phyloP scores from a whole-genome alignment of 1,140 invertebrate species.

The Drosophila pallidifrons region DNA sequence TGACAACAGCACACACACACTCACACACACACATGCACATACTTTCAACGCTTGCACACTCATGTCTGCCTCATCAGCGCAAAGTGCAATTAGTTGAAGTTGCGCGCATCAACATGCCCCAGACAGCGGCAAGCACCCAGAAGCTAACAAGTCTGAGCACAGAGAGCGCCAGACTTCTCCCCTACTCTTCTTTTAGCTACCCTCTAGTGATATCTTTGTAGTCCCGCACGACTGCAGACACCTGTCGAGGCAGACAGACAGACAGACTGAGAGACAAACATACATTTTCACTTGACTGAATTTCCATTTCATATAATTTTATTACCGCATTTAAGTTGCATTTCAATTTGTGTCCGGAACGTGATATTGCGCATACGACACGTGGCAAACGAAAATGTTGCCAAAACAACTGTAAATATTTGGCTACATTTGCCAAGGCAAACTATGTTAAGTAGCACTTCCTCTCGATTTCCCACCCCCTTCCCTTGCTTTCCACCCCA shows the following conservation, averaged over 20 bases:
- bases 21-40: conserved; percentile 9
- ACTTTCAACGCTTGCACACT: conserved; percentile 26
- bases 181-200: background rate
- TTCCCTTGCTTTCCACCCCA: background rate
- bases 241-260: conserved; percentile 45
- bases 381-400: conserved; percentile 26
- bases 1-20: conserved; percentile 34
- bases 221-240: conserved; percentile 53
- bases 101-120: conserved; percentile 72
- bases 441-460: conserved; percentile 62
- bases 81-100: conserved; percentile 83
- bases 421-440: conserved; percentile 53
- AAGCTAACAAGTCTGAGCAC: conserved; percentile 74
- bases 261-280: conserved; percentile 15
- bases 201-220: conserved; percentile 18
- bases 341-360: conserved; percentile 67
- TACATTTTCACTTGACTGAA: conserved; percentile 48
- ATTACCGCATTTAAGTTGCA: conserved; percentile 69
- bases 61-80: conserved; percentile 79
- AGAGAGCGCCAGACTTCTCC: background rate
- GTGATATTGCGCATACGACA: conserved; percentile 56
- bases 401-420: conserved; percentile 73
- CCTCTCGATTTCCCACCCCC: background rate
- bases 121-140: conserved; percentile 57
- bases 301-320: conserved; percentile 69